phyloP scores from a whole-genome alignment of 2,797 vertebrate genomes.

The Liasis olivaceus region DNA sequence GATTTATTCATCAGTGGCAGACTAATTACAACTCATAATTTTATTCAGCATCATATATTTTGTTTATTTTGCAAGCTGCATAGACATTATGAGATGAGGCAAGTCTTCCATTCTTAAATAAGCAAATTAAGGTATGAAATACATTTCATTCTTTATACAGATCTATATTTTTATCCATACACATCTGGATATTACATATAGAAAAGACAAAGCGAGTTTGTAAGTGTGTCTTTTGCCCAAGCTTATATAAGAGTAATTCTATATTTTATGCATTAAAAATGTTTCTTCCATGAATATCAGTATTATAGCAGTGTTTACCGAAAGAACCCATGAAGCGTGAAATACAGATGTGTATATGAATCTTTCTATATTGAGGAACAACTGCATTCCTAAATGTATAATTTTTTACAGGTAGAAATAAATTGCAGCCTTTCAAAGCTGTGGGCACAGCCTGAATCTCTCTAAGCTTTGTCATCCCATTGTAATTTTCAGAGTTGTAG shows the following conservation, averaged over 20 bases:
- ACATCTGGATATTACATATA: neutral
- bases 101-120: slow-evolving; percentile 5
- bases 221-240: neutral
- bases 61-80: neutral
- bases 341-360: neutral
- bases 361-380: neutral
- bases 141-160: neutral
- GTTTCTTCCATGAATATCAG: neutral
- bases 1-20: neutral
- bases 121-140: neutral
- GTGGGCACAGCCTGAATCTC: neutral
- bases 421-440: neutral
- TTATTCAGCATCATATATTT: neutral
- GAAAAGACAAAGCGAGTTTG: neutral
- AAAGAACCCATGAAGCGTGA: neutral
- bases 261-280: neutral
- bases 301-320: neutral
- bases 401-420: neutral
- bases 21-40: slow-evolving; percentile 17
- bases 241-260: neutral
- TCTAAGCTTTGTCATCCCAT: neutral
- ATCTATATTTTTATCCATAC: neutral
- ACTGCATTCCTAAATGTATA: neutral
- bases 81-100: slow-evolving; percentile 6
- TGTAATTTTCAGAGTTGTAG: neutral